Evolutionary conservation across 2,797 vertebrate species (phyloP).

Genomic region (Erithacus rubecula): DNA sequence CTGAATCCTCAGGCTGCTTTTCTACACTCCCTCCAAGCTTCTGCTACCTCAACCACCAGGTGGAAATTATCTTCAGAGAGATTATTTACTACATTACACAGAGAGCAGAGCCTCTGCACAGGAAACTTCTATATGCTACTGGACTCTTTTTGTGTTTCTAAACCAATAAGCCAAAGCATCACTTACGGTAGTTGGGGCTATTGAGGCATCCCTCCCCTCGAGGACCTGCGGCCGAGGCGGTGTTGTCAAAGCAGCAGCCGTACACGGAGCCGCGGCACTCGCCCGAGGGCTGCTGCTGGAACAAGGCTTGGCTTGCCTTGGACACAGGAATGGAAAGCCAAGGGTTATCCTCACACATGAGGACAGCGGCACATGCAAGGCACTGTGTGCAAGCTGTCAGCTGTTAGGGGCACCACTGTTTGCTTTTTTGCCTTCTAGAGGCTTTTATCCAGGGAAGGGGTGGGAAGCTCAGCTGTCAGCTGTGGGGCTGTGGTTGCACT

Average conservation of each 20-base stretch:
- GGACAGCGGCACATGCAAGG: neutral
- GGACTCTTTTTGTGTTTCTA: neutral
- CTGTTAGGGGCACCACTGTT: neutral
- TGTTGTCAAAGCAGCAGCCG: conserved; percentile 91
- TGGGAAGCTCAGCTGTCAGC: neutral
- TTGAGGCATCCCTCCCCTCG: conserved; percentile 85
- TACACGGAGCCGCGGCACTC: conserved; percentile 83
- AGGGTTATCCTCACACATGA: neutral
- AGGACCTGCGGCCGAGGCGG: conserved; percentile 82
- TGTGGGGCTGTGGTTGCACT: neutral
- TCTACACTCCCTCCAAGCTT: neutral
- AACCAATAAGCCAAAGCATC: neutral
- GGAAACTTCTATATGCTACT: neutral
- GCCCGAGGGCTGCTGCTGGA: conserved; percentile 65
- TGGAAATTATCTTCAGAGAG: neutral
- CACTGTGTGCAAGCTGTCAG: neutral
- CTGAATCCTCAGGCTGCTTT: neutral
- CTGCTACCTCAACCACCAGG: neutral
- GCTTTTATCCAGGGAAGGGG: neutral
- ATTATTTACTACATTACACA: neutral
- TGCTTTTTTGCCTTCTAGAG: neutral
- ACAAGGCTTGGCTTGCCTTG: conserved; percentile 49
- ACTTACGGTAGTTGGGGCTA: conserved; percentile 82
- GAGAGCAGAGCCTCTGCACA: neutral
- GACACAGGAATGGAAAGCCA: conserved; percentile 30